Evolutionary conservation across 1,140 invertebrate species (phyloP), one percentile per base, ranked within the genome.

Genomic region (Tribolium castaneum): DNA sequence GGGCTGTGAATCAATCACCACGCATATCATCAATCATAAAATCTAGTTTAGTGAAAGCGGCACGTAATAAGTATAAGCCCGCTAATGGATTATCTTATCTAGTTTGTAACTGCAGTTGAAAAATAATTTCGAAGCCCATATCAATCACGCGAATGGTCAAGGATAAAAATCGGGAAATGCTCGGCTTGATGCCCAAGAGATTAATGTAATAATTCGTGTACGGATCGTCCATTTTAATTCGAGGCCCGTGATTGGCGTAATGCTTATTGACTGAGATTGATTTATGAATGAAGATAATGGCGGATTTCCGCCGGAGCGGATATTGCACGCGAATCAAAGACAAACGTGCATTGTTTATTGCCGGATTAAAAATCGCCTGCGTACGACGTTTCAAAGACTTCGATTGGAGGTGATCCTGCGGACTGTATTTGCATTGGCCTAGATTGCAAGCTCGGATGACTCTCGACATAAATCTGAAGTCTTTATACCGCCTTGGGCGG

Each of bases 211-310:
- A 79, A 79, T 79, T 76, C 78, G 73, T 71, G 74, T 16, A 45
- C 49, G 39, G 45, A 56, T 71, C 78, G 45, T 71, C 45, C 70
- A 66, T 76, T 79, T 70, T 79, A 76, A 79, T 79, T 79, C 62
- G 22, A 75, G 22, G 39, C 34, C 74, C 78, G 59, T 79, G 78
- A 79, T 79, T 79, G 78, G 78, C 78, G 54, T 79, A 79, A 79
- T 79, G 74, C 74, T 34, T 76, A 79, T 79, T 79, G 78, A 79
- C 62, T 76, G 78, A 72, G 78, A 79, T 79, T 79, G 78, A 79
- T 79, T 79, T 75, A 79, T 79, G 78, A 49, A 52, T 66, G 74
- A 19, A 45, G 74, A 79, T 75, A 75, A 78, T 78, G 73, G 72
- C 56, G 35, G 56, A 79, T 76, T 66, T 75, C 78, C 59, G 59